Evolutionary conservation across 1,140 invertebrate species (phyloP), one percentile per base, ranked within the genome.

Genomic region (Eumeta japonica): DNA sequence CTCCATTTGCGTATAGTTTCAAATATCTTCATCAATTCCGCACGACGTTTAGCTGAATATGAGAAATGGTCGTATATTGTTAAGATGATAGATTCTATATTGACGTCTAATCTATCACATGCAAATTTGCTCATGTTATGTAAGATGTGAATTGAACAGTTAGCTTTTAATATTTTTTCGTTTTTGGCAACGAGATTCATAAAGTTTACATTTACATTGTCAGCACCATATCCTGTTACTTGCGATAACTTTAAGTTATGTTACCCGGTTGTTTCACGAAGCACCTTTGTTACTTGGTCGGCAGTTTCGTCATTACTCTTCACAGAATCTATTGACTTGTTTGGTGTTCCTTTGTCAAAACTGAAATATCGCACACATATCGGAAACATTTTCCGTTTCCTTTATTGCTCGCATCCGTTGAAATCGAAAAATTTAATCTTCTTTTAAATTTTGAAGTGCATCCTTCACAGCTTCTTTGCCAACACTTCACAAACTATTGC

Each of bases 81-180:
- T 24, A 24, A 24, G 20, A 24, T 37, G 19, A 37, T 32, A 37
- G 36, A 16, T 37, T 37, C 36, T 32, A 37, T 19, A 30, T 37
- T 19, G 15, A 37, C 28, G 36, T 37, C 36, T 37, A 37, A 37
- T 29, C 24, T 29, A 30, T 37, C 20, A 33, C 24, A 37, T 37
- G 36, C 36, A 37, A 37, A 37, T 37, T 37, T 37, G 20, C 36
- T 37, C 36, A 37, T 37, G 16, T 37, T 37, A 37, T 37, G 36
- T 14, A 37, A 37, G 36, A 37, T 37, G 18, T 37, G 18, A 30
- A 37, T 19, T 27, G 36, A 37, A 37, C 36, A 37, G 13, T 37
- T 37, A 29, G 36, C 36, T 30, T 37, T 37, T 30, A 29, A 37
- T 37, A 32, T 37, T 37, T 37, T 30, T 32, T 15, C 36, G 20